Evolutionary conservation across 2,888 invertebrate species (phyloP).

Genomic region (Eristalis pertinax): DNA sequence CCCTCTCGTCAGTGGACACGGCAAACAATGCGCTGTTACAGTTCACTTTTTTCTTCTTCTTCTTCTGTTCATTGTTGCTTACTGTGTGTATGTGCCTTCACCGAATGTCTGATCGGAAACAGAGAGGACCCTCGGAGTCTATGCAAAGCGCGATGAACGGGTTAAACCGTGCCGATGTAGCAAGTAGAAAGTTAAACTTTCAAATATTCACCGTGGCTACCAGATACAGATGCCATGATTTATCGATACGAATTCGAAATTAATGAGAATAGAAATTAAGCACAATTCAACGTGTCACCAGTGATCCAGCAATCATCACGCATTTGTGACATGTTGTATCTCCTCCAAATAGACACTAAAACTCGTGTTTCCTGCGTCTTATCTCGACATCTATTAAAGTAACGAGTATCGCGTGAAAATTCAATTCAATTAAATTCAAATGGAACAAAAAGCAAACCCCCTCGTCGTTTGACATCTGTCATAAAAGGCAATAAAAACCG

Average conservation of each 20-base stretch:
- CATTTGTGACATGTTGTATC: not conserved
- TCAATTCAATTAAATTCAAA: not conserved
- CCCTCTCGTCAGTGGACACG: not conserved
- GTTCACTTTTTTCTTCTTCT: not conserved
- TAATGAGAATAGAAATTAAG: not conserved
- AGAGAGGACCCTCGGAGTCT: not conserved
- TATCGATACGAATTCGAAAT: constrained; percentile 20
- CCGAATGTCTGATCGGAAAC: not conserved
- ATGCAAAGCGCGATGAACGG: not conserved
- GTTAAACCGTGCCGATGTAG: not conserved
- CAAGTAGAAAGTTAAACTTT: constrained; percentile 59
- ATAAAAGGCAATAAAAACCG: not conserved
- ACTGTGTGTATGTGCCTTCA: not conserved
- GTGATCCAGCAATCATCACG: not conserved
- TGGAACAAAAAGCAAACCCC: not conserved
- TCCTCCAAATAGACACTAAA: not conserved
- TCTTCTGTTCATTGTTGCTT: not conserved
- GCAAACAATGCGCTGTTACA: not conserved
- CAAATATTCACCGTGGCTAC: constrained; percentile 26
- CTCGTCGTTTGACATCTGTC: not conserved
- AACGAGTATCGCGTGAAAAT: not conserved
- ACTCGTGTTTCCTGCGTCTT: not conserved
- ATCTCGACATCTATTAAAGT: not conserved
- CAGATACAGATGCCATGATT: constrained; percentile 41
- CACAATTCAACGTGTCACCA: not conserved